Base-by-base conservation (phyloP, 2,113 vertebrate genomes). In the Abramis brama region DNA sequence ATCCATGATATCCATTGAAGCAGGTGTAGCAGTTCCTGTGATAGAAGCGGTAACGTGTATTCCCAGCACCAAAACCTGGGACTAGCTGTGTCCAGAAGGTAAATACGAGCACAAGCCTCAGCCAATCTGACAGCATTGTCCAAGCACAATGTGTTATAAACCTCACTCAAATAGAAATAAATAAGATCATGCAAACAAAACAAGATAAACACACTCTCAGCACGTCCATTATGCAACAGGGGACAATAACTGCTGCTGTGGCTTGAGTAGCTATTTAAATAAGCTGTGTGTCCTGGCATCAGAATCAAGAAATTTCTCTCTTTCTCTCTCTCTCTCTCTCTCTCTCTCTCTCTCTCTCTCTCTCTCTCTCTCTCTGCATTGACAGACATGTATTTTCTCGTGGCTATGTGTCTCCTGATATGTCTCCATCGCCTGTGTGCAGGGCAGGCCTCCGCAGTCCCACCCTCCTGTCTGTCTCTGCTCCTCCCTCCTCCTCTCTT, bases 1-100 rank as follows among this genome's bases (percentile, higher is more conserved):
- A 92, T 1, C 93, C 93, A 0, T 79, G 90, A 5, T 90, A 91
- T 66, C 94, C 92, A 85, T 89, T 17, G 30, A 85, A 86, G 55
- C 96, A 97, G 8, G 94, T 93, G 85, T 94, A 95, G 90, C 96
- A 96, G 93, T 85, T 94, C 23, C 93, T 94, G 92, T 95, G 94
- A 25, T 93, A 89, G 88, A 93, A 95, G 85, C 85, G 92, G 87
- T 94, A 94, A 82, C 93, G 90, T 0, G 85, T 84, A 57, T 86
- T 86, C 17, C 91, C 89, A 0, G 90, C 74, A 0, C 84, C 80
- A 0, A 87, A 79, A 13, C 84, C 87, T 85, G 93, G 81, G 84
- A 82, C 78, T 3, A 91, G 87, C 85, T 92, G 82, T 13, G 88
- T 27, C 10, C 91, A 91, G 0, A 91, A 47, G 79, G 89, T 93